Base-by-base conservation (phyloP, 1,140 invertebrate species). In the Drosophila leontia region DNA sequence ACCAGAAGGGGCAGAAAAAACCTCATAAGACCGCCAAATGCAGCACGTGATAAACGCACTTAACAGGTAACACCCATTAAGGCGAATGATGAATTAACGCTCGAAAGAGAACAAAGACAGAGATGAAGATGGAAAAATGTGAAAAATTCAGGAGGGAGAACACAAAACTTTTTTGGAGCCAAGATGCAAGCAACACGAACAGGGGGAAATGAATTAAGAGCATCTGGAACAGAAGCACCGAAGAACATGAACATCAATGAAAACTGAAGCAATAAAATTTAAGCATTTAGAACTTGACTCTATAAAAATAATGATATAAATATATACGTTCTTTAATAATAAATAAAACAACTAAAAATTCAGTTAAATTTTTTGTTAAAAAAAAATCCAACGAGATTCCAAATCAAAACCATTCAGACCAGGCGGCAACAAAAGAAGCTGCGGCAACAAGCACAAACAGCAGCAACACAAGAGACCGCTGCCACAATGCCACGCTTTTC, bases 21-120 rank as follows among this genome's bases (percentile, higher is more conserved):
- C 59, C 29, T 56, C 78, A 71, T 77, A 81, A 77, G 80, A 65
- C 62, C 35, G 23, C 50, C 45, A 63, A 51, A 53, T 48, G 42
- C 79, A 82, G 83, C 83, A 86, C 83, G 83, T 86, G 83, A 86
- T 86, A 82, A 82, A 82, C 83, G 75, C 83, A 76, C 63, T 87
- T 86, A 86, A 82, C 83, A 86, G 83, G 83, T 79, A 80, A 82
- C 67, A 62, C 82, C 81, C 82, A 82, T 86, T 86, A 82, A 75
- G 60, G 45, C 32, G 67, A 71, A 79, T 86, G 82, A 86, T 86
- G 82, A 82, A 79, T 81, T 86, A 76, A 17, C 13, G 1, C 26
- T 32, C 4, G 6, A n/a, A 35, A 15, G 42, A 65, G 32, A 41
- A 11, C 15, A 26, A 41, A 47, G n/a, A 12, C 41, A 45, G 12